phyloP scores from a whole-genome alignment of 1,140 invertebrate species.

The Leguminivora glycinivorella region DNA sequence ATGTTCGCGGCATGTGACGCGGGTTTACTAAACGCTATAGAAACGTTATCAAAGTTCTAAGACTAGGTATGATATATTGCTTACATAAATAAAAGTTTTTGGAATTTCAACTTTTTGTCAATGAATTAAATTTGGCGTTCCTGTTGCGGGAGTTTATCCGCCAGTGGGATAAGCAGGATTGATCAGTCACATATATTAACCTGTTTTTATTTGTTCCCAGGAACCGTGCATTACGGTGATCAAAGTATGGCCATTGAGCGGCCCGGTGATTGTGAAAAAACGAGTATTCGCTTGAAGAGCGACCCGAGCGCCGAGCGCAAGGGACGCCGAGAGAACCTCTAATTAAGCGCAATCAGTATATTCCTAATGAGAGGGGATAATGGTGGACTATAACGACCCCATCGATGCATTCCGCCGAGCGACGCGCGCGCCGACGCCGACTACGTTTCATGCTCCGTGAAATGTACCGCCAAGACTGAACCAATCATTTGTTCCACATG shows the following conservation, averaged over 20 bases:
- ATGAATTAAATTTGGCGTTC: no score
- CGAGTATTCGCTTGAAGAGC: conserved; percentile 65
- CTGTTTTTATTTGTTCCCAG: conserved; percentile 58
- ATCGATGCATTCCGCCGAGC: conserved; percentile 71
- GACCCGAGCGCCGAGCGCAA: conserved; percentile 61
- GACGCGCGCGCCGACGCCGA: conserved; percentile 60
- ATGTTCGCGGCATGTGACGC: conserved; percentile 31
- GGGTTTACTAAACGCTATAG: neutral
- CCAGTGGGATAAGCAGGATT: neutral
- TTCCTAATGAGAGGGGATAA: conserved; percentile 77
- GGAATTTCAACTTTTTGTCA: no score
- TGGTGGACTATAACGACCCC: conserved; percentile 73
- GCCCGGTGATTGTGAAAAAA: conserved; percentile 74
- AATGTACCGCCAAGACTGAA: conserved; percentile 72
- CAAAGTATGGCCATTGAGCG: conserved; percentile 69
- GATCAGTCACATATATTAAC: conserved; percentile 30
- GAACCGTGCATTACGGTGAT: conserved; percentile 66
- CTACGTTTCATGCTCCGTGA: conserved; percentile 66
- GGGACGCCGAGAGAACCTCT: conserved; percentile 68
- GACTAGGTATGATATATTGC: neutral
- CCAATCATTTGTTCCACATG: conserved; percentile 62
- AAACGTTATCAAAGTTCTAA: neutral
- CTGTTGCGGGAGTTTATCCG: no score
- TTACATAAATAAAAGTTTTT: no score
- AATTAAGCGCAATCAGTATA: conserved; percentile 79